Evolutionary conservation across 2,888 invertebrate species (phyloP).

Genomic region (Arenicola marina): DNA sequence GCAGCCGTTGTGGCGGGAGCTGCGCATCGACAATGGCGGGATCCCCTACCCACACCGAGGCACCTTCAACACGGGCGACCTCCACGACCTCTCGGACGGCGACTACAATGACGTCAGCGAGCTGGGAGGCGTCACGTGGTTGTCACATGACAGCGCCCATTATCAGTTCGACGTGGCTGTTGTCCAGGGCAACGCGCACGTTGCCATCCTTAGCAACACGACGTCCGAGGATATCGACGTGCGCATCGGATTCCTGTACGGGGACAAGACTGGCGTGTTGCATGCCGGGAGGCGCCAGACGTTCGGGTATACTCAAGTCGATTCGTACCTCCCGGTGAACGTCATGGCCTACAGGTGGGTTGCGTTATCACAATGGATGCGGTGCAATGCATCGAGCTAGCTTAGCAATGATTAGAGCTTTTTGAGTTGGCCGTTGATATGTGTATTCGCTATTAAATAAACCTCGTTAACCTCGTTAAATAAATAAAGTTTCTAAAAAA

Average conservation of each 20-base stretch:
- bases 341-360: slow-evolving; percentile 44
- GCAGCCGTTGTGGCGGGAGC: slow-evolving; percentile 22
- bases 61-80: slow-evolving; percentile 16
- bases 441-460: too few relatives aligned
- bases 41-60: slow-evolving; percentile 34
- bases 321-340: slow-evolving; percentile 43
- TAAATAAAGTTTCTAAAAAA: too few relatives aligned
- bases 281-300: slow-evolving; percentile 40
- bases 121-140: slow-evolving; percentile 44
- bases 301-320: slow-evolving; percentile 36
- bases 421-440: too few relatives aligned
- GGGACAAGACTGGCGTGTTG: slow-evolving; percentile 42
- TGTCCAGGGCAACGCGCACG: slow-evolving; percentile 43
- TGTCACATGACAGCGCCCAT: slow-evolving; percentile 28
- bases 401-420: too few relatives aligned
- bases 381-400: too few relatives aligned
- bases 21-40: slow-evolving; percentile 40
- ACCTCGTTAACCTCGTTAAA: too few relatives aligned
- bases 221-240: slow-evolving; percentile 26
- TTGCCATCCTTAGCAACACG: slow-evolving; percentile 42
- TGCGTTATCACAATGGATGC: neutral
- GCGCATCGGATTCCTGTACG: slow-evolving; percentile 30
- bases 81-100: slow-evolving; percentile 38
- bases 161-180: slow-evolving; percentile 24
- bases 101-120: slow-evolving; percentile 35